phyloP scores from a whole-genome alignment of 2,113 vertebrate species.

The Paradoxurus hermaphroditus region DNA sequence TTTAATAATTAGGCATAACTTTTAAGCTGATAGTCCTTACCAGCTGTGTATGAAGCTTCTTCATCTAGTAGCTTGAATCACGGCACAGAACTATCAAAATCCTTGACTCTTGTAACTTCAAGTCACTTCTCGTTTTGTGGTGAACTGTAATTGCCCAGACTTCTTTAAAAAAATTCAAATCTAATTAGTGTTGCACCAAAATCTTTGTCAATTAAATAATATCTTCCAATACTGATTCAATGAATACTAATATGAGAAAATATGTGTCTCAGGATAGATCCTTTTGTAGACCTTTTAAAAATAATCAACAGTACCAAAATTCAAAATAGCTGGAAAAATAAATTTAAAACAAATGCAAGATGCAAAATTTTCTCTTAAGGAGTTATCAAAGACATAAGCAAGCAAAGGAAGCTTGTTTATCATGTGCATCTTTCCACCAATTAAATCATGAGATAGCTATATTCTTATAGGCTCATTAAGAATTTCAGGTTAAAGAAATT shows the following conservation, averaged over 20 bases:
- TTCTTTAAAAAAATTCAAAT: background rate
- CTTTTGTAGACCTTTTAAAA: background rate
- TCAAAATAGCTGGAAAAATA: background rate
- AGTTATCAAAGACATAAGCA: background rate
- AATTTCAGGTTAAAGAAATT: constrained; percentile 12
- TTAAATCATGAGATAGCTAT: background rate
- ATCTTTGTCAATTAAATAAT: background rate
- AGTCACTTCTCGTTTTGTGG: background rate
- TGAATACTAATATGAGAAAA: background rate
- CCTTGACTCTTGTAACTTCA: background rate
- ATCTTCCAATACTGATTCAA: background rate
- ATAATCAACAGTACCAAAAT: background rate
- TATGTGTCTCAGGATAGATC: background rate
- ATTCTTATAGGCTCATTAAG: background rate
- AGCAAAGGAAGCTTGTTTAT: constrained; percentile 5
- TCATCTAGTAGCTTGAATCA: background rate
- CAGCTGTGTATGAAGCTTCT: background rate
- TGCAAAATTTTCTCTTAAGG: background rate
- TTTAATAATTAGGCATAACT: background rate
- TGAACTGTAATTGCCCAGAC: background rate
- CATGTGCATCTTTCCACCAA: background rate
- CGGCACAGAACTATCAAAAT: background rate
- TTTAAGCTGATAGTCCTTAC: background rate
- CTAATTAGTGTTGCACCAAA: background rate
- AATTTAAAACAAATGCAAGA: background rate